phyloP scores from a whole-genome alignment of 2,797 vertebrate genomes.

The Mallotus villosus region DNA sequence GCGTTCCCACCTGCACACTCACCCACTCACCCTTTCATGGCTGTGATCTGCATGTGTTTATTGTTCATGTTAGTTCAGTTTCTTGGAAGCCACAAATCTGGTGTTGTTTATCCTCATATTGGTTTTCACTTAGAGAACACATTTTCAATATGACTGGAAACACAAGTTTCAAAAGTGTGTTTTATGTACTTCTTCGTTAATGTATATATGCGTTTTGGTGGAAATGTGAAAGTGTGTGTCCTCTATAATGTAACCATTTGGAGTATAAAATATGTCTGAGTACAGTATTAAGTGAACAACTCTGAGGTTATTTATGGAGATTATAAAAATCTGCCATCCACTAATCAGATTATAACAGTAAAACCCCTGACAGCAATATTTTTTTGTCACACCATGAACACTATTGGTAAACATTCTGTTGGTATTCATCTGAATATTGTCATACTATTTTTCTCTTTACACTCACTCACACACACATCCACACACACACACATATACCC shows the following conservation, averaged over 20 bases:
- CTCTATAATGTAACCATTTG: neutral
- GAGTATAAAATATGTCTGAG: neutral
- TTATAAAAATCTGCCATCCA: slow-evolving; percentile 8
- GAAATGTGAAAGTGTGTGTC: neutral
- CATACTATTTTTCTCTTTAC: no score
- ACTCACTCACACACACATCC: neutral
- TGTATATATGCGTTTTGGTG: neutral
- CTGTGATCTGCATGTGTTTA: neutral
- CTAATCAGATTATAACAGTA: slow-evolving; percentile 12
- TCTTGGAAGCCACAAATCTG: neutral
- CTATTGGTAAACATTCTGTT: slow-evolving; percentile 1
- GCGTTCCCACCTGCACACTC: neutral
- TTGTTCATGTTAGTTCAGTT: neutral
- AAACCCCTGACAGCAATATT: slow-evolving; percentile 7
- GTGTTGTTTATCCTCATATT: neutral
- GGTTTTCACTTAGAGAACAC: neutral
- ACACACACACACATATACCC: neutral
- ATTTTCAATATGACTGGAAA: neutral
- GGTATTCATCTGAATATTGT: neutral
- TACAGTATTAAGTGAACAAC: neutral
- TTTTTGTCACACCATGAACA: neutral
- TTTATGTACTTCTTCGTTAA: neutral
- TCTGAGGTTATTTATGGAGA: slow-evolving; percentile 13
- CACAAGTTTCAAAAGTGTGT: neutral
- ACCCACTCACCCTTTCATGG: neutral